These are phyloP conservation scores for Tenthredo scrophulariae DNA, from an alignment of 2,888 invertebrate genomes.

Conservation along the genomic window DNA sequence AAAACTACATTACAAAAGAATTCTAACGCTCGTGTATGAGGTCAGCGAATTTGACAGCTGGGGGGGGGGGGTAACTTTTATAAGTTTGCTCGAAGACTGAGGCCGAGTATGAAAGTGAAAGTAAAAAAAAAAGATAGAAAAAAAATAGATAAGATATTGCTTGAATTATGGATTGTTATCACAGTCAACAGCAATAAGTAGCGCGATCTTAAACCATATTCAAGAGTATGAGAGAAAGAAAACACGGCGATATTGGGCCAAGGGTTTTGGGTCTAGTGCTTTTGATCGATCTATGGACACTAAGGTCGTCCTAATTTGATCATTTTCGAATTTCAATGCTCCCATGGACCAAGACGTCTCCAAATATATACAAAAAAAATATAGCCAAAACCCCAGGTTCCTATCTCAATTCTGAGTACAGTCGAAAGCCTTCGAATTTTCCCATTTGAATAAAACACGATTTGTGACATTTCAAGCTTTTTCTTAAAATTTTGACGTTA, in stretches of 20 bases:
- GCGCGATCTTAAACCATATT: neutral
- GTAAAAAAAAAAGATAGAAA: neutral
- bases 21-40: neutral
- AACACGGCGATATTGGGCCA: neutral
- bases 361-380: too few relatives aligned
- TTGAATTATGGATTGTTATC: slow-evolving; percentile 49
- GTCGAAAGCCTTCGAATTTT: too few relatives aligned
- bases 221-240: slow-evolving; percentile 12
- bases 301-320: too few relatives aligned
- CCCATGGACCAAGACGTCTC: too few relatives aligned
- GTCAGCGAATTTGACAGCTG: neutral
- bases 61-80: neutral
- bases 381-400: too few relatives aligned
- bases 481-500: too few relatives aligned
- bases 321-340: too few relatives aligned
- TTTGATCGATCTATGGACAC: slow-evolving; percentile 3
- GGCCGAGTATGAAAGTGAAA: neutral
- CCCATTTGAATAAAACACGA: too few relatives aligned
- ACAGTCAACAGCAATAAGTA: slow-evolving; percentile 28
- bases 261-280: slow-evolving; percentile 12
- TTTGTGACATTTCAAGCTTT: too few relatives aligned
- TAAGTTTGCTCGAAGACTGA: neutral
- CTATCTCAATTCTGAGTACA: too few relatives aligned
- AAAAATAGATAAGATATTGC: slow-evolving; percentile 10
- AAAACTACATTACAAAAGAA: neutral